Evolutionary conservation across 2,888 invertebrate species (phyloP).

Genomic region (Eupithecia inturbata): DNA sequence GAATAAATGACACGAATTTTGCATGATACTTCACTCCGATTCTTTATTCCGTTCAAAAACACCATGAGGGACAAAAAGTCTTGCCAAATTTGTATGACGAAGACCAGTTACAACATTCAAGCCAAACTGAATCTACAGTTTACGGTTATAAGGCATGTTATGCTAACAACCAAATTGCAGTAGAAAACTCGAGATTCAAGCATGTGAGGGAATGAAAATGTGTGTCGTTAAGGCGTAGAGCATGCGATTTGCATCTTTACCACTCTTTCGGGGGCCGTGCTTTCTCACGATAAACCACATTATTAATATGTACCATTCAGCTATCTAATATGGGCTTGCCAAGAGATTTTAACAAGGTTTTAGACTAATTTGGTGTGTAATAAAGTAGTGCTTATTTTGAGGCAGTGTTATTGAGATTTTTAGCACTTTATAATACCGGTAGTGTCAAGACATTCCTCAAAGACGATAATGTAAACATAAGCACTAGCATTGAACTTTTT

Average conservation of each 20-base stretch:
- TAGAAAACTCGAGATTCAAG: constrained; percentile 56
- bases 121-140: not conserved
- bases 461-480: not conserved
- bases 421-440: not conserved
- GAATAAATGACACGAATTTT: not conserved
- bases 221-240: constrained; percentile 76
- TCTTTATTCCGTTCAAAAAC: not conserved
- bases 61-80: not conserved
- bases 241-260: constrained; percentile 75
- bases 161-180: constrained; percentile 1
- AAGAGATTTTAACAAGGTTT: constrained; percentile 13
- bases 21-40: not conserved
- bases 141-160: constrained; percentile 5
- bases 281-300: constrained; percentile 64
- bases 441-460: not conserved
- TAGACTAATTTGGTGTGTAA: not conserved
- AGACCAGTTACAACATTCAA: not conserved
- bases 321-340: constrained; percentile 21
- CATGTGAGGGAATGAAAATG: constrained; percentile 71
- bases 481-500: not conserved
- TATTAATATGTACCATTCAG: constrained; percentile 45
- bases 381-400: not conserved
- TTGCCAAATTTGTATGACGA: not conserved
- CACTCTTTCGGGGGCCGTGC: constrained; percentile 64
- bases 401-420: not conserved